phyloP scores from a whole-genome alignment of 2,888 invertebrate genomes.

The Beris morrisii region DNA sequence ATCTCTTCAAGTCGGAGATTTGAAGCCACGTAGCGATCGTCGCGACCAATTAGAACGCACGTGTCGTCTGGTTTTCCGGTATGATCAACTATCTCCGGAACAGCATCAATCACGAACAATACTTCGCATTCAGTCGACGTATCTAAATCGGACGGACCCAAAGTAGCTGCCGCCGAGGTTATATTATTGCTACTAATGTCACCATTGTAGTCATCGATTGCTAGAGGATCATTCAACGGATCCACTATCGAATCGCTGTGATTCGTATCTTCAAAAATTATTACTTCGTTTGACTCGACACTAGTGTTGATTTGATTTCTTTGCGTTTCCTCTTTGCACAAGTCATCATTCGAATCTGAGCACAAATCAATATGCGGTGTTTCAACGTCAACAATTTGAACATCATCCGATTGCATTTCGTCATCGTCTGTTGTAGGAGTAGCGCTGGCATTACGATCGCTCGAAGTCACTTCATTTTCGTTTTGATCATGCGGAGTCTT shows the following conservation, averaged over 20 bases:
- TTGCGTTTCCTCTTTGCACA: slow-evolving; percentile 36
- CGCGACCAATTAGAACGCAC: too few species aligned
- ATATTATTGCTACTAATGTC: slow-evolving; percentile 37
- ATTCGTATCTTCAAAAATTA: slow-evolving; percentile 48
- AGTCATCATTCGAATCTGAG: slow-evolving; percentile 14
- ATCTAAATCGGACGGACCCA: slow-evolving; percentile 2
- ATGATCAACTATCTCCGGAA: not conserved
- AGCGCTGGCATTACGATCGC: too few species aligned
- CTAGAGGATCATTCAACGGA: slow-evolving; percentile 52
- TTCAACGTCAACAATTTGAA: not conserved
- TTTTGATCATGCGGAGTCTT: slow-evolving; percentile 39
- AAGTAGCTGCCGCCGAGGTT: not conserved
- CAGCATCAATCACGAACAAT: slow-evolving; percentile 5
- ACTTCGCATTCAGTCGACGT: slow-evolving; percentile 17
- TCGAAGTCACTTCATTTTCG: slow-evolving; percentile 41
- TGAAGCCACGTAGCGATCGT: slow-evolving; percentile 11
- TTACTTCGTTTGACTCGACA: slow-evolving; percentile 45
- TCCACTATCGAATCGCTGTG: slow-evolving; percentile 49
- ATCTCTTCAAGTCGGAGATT: slow-evolving; percentile 15
- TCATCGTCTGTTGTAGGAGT: not conserved
- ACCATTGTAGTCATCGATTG: slow-evolving; percentile 50
- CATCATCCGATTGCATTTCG: not conserved
- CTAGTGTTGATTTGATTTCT: slow-evolving; percentile 41
- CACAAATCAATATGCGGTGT: too few species aligned
- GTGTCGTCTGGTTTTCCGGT: too few species aligned